These are phyloP conservation scores for Prostheceraeus crozeri DNA, from an alignment of 2,888 invertebrate genomes.

Conservation along the genomic window DNA sequence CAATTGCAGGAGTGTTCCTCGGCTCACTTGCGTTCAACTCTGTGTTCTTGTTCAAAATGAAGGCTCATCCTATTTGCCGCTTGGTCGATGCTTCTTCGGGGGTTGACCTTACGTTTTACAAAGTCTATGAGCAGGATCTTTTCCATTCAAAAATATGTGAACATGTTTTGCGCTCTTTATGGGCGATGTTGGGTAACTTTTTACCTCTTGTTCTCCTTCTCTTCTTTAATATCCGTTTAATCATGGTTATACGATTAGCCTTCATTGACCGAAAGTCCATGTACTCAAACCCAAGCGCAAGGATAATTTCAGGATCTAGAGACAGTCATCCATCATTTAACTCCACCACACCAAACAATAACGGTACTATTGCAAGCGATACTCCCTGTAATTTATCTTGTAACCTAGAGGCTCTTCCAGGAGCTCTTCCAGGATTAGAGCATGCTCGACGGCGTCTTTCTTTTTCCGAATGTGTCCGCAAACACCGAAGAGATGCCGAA, in stretches of 20 bases:
- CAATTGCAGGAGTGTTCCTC: conserved; percentile 42
- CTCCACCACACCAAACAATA: too few species aligned
- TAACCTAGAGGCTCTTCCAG: too few species aligned
- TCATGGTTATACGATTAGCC: conserved; percentile 42
- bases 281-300: too few species aligned
- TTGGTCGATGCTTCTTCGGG: not conserved
- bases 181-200: conserved; percentile 44
- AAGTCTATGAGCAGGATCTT: conserved; percentile 27
- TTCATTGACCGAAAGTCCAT: too few species aligned
- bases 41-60: conserved; percentile 42
- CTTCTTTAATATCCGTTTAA: conserved; percentile 42
- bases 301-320: too few species aligned
- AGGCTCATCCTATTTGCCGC: not conserved
- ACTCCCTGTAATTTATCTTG: too few species aligned
- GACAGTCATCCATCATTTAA: too few species aligned
- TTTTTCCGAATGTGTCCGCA: too few species aligned
- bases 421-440: too few species aligned
- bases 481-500: too few species aligned
- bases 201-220: conserved; percentile 43
- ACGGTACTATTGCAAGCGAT: too few species aligned
- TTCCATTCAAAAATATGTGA: conserved; percentile 40
- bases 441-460: too few species aligned
- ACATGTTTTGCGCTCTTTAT: conserved; percentile 42
- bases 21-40: conserved; percentile 43
- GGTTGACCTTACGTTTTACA: not conserved